These are phyloP conservation scores for Patella pellucida DNA, from an alignment of 2,888 invertebrate genomes.

Conservation along the genomic window DNA sequence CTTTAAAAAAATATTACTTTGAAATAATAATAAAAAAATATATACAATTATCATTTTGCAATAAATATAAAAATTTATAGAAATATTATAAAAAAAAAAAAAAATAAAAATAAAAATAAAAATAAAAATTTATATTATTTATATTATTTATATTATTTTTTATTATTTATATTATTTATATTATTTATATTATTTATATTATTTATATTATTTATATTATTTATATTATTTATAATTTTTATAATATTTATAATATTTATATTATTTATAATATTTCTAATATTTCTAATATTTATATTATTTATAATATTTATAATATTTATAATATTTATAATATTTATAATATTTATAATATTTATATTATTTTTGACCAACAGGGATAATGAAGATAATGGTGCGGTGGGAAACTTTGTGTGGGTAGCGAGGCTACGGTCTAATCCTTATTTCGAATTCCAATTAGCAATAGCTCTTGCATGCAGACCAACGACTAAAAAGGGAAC, in stretches of 20 bases:
- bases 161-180: not conserved
- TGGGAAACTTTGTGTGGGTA: too few species aligned
- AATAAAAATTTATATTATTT: not conserved
- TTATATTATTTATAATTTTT: conserved; percentile 5
- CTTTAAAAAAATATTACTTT: not conserved
- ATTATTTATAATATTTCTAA: too few species aligned
- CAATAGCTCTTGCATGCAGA: too few species aligned
- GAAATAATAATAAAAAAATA: not conserved
- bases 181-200: conserved; percentile 9
- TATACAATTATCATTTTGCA: not conserved
- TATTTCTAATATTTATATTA: not conserved
- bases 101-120: not conserved
- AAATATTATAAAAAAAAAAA: not conserved
- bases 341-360: not conserved
- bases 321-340: too few species aligned
- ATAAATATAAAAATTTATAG: not conserved
- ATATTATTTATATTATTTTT: too few species aligned
- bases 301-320: too few species aligned
- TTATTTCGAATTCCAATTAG: too few species aligned
- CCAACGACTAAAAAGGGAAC: too few species aligned
- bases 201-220: conserved; percentile 1
- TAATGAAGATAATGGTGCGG: too few species aligned
- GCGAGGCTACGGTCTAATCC: too few species aligned
- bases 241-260: not conserved
- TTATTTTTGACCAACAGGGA: not conserved